Evolutionary conservation across 2,113 vertebrate species (phyloP), one percentile per base, ranked within the genome.

Genomic region (Hirundichthys speculiger): DNA sequence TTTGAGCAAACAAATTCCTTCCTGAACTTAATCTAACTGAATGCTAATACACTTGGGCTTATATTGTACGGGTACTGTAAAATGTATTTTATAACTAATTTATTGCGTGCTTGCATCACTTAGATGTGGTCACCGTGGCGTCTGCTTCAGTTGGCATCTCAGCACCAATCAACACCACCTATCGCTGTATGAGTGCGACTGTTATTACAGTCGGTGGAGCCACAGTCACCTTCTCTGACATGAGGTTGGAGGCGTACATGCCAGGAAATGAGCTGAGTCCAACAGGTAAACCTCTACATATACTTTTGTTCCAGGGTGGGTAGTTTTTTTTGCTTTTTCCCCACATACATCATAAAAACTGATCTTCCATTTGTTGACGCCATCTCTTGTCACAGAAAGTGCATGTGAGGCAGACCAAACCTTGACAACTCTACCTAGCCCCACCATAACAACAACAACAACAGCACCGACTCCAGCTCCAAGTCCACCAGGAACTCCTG

Each of bases 161-260:
- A 24, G 97, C 96, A 1, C 8, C 42, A 0, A 4, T 94, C 52
- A 94, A 95, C 80, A 96, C 90, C 30, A 93, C 83, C 18, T 99
- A 98, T 84, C 89, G 75, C 13, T 99, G 97, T 64, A 3, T 74
- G 59, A 95, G 40, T 57, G 69, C 83, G 39, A 66, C 41, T 27
- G 16, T 41, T 0, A 3, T 97, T 45, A 30, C 0, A 3, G 80
- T 94, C 62, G 69, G 13, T 0, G 76, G 25, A 10, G 59, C 58
- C 6, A 92, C 45, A 0, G 0, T 94, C 65, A 94, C 91, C 0
- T 91, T 99, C 56, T 90, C 54, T 10, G 43, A 93, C 0, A 68
- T 94, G 71, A 93, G 65, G 57, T 75, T 98, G 84, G 93, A 99
- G 89, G 97, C 96, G 0, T 98, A 94, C 86, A 89, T 96, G 82